Conservation (phyloP, 2,797 vertebrate species). For the Ctenopoma kingsleyae region DNA sequence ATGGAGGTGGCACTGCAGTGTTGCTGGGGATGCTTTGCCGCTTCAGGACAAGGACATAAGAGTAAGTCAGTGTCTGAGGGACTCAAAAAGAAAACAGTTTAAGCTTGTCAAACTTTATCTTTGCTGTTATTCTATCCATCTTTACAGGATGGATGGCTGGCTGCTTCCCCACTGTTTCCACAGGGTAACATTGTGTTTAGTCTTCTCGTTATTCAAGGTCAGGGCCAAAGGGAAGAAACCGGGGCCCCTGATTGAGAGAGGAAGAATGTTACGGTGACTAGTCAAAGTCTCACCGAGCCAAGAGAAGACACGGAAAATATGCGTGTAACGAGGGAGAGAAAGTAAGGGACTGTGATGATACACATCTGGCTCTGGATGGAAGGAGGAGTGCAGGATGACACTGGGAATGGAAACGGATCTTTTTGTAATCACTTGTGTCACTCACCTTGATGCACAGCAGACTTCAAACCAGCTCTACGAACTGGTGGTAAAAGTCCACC, state of each 20-base stretch:
- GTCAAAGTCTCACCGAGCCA: conserved; percentile 54
- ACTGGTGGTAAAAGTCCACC: conserved; percentile 40
- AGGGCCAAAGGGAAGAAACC: conserved; percentile 24
- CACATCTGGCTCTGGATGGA: conserved; percentile 53
- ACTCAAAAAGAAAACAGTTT: too few species aligned
- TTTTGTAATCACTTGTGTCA: conserved; percentile 33
- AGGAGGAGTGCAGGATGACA: conserved; percentile 41
- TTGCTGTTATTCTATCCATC: not conserved
- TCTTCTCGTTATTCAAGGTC: conserved; percentile 31
- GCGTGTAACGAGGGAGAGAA: conserved; percentile 51
- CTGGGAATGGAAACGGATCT: conserved; percentile 39
- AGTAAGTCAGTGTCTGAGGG: too few species aligned
- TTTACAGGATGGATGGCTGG: not conserved
- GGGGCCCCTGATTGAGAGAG: conserved; percentile 26
- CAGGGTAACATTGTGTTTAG: conserved; percentile 26
- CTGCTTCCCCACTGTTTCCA: not conserved
- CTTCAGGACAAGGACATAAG: too few species aligned
- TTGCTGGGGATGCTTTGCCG: too few species aligned
- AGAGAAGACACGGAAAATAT: conserved; percentile 60
- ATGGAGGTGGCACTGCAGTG: too few species aligned
- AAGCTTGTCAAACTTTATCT: not conserved
- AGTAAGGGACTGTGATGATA: conserved; percentile 22
- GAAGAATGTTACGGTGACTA: conserved; percentile 33
- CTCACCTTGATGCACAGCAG: conserved; percentile 39
- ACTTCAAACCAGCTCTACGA: conserved; percentile 3